Percentiles rank a stretch among this genome's conserved stretches.
Evolutionary conservation across 2,888 invertebrate species (phyloP).

Genomic region (Patella depressa): DNA sequence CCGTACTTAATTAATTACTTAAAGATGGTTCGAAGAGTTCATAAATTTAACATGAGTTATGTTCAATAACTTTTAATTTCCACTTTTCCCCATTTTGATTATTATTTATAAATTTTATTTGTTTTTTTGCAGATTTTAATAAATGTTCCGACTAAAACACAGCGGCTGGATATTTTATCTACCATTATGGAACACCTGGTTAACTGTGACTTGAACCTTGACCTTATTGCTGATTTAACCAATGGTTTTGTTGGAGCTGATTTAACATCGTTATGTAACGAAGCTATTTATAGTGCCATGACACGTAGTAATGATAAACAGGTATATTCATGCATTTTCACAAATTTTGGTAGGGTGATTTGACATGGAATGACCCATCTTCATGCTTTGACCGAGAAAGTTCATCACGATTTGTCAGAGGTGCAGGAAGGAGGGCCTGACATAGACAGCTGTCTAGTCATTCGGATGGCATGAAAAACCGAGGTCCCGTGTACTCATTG

Average conservation of each 20-base stretch:
- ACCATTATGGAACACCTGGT: conserved; percentile 52
- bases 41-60: no score
- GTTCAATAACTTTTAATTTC: no score
- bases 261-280: conserved; percentile 73
- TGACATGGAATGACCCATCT: not conserved
- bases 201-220: conserved; percentile 46
- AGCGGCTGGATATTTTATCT: conserved; percentile 72
- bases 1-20: no score
- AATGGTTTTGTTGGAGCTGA: conserved; percentile 77
- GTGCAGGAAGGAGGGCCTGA: not conserved
- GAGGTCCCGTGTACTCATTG: not conserved
- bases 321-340: not conserved
- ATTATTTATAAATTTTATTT: not conserved
- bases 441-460: not conserved
- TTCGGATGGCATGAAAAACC: not conserved
- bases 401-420: not conserved
- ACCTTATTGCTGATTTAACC: conserved; percentile 72
- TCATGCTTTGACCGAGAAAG: not conserved
- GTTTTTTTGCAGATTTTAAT: conserved; percentile 70
- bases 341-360: not conserved
- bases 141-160: conserved; percentile 72
- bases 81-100: no score
- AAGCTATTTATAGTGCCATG: conserved; percentile 52
- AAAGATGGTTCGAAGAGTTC: no score
- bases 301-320: not conserved